Conservation (phyloP, 2,113 vertebrate species). For the Chauna torquata region DNA sequence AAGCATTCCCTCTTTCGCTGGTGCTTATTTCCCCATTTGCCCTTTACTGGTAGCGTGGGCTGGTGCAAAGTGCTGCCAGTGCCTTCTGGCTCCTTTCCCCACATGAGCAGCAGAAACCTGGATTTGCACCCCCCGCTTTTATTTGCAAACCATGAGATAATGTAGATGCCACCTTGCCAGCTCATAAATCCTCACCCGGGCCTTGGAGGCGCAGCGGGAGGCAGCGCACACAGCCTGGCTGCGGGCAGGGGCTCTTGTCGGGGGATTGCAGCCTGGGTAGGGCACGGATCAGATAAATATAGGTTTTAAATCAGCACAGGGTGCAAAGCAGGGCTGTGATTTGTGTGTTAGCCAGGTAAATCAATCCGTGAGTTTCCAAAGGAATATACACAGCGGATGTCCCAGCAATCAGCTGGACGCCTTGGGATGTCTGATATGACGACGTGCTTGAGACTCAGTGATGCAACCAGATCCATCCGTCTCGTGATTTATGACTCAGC, state of each 20-base stretch:
- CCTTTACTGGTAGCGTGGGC: background rate
- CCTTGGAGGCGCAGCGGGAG: background rate
- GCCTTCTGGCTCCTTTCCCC: background rate
- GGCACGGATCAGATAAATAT: background rate
- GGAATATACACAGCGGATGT: background rate
- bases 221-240: background rate
- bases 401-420: background rate
- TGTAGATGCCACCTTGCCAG: background rate
- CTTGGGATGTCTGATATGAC: background rate
- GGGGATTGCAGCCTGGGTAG: background rate
- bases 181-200: background rate
- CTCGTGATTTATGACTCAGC: constrained; percentile 28
- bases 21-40: background rate
- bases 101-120: background rate
- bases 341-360: background rate
- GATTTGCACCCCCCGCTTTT: background rate
- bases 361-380: background rate
- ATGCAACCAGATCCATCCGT: background rate
- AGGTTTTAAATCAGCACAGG: background rate
- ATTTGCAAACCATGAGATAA: background rate
- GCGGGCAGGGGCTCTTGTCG: no score
- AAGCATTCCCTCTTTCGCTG: background rate
- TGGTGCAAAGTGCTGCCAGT: background rate
- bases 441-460: background rate
- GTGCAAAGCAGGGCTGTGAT: background rate